phyloP scores from a whole-genome alignment of 2,797 vertebrate genomes.

The Poeciliopsis presidionis region DNA sequence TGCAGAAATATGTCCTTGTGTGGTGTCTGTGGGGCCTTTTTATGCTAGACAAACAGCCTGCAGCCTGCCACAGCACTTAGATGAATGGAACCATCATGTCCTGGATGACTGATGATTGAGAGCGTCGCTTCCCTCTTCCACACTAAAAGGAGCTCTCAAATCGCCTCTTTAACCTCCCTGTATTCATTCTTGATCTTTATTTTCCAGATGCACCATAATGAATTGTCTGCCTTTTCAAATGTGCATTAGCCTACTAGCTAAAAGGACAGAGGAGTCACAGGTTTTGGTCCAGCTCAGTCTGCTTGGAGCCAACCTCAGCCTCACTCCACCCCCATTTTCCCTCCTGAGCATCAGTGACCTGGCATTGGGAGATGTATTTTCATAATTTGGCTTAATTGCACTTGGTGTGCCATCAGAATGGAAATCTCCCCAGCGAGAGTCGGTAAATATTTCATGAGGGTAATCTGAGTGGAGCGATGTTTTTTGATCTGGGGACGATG shows the following conservation, averaged over 20 bases:
- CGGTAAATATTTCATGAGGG: conserved; percentile 79
- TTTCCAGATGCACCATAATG: conserved; percentile 56
- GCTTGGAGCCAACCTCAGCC: conserved; percentile 41
- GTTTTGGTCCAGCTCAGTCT: conserved; percentile 47
- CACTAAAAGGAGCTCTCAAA: conserved; percentile 37
- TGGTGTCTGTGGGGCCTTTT: conserved; percentile 60
- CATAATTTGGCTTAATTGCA: conserved; percentile 82
- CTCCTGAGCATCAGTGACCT: conserved; percentile 51
- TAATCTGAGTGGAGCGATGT: conserved; percentile 73
- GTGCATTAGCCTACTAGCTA: conserved; percentile 43
- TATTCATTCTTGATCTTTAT: conserved; percentile 37
- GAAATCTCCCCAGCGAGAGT: conserved; percentile 73
- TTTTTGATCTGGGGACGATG: conserved; percentile 70
- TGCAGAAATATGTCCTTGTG: conserved; percentile 70
- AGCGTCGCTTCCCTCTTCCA: conserved; percentile 28
- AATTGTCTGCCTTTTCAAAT: conserved; percentile 48
- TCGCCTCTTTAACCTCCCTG: conserved; percentile 39
- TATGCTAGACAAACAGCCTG: conserved; percentile 65
- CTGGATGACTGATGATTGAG: conserved; percentile 58
- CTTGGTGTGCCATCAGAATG: conserved; percentile 76
- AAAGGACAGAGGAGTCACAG: conserved; percentile 46
- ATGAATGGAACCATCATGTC: conserved; percentile 62
- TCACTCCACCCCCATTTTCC: background rate
- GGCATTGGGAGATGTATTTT: conserved; percentile 74
- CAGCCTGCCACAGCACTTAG: conserved; percentile 45